Evolutionary conservation across 1,140 invertebrate species (phyloP).

Genomic region (Aphelenchoides besseyi): DNA sequence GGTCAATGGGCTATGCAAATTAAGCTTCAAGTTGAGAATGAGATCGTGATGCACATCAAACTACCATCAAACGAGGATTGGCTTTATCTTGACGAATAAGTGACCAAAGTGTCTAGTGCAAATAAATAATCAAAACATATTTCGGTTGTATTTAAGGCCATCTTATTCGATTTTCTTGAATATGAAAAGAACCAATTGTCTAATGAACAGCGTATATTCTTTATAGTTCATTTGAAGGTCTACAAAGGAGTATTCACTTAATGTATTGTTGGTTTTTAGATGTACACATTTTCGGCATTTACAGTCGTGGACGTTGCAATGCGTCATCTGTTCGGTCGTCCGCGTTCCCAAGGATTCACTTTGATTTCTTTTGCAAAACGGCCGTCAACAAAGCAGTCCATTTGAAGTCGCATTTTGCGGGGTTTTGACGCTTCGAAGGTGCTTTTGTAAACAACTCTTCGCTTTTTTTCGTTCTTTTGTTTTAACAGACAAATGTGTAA

Average conservation of each 20-base stretch:
- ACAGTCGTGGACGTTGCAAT: too few species aligned
- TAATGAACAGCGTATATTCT: not conserved
- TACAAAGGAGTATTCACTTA: not conserved
- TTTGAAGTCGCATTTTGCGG: too few species aligned
- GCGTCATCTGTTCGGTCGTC: too few species aligned
- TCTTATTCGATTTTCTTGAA: not conserved
- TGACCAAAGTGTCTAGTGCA: not conserved
- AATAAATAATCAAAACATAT: not conserved
- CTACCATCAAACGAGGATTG: not conserved
- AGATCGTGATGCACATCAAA: not conserved
- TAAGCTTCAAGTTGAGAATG: not conserved
- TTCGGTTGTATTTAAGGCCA: not conserved
- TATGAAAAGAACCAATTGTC: not conserved
- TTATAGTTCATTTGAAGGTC: not conserved
- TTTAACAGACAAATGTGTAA: too few species aligned
- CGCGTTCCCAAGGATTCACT: too few species aligned
- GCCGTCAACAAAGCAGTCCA: too few species aligned
- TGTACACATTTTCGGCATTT: too few species aligned
- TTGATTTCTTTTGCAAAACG: too few species aligned
- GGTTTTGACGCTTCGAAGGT: too few species aligned
- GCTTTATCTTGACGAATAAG: constrained; percentile 9
- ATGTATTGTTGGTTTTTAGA: not conserved
- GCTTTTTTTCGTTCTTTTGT: too few species aligned
- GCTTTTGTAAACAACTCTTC: too few species aligned
- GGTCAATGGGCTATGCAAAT: not conserved